Conservation (phyloP, 2,888 invertebrate genomes). For the Chesias legatella region DNA sequence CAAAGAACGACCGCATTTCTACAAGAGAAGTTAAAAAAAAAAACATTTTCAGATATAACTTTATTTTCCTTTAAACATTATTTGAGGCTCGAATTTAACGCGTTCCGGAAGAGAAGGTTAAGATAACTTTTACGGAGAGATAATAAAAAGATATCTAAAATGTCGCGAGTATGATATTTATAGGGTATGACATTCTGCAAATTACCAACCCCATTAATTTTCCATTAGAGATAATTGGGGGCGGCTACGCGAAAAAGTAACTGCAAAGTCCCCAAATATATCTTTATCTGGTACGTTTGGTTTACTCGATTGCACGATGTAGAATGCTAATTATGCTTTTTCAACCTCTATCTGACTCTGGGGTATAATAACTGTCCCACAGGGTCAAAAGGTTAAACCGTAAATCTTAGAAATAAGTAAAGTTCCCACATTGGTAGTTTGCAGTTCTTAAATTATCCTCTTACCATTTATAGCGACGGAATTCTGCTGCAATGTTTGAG, state of each 20-base stretch:
- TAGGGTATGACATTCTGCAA: constrained; percentile 70
- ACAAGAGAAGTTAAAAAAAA: no score
- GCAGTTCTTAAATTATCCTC: constrained; percentile 1
- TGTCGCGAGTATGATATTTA: constrained; percentile 63
- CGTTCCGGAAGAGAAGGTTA: constrained; percentile 18
- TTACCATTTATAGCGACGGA: no score
- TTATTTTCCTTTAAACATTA: constrained; percentile 2
- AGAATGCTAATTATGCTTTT: no score
- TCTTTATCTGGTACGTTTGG: constrained; percentile 22
- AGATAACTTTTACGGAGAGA: constrained; percentile 37
- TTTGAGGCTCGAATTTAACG: constrained; percentile 12
- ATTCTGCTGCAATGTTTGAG: no score
- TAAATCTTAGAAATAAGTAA: no score
- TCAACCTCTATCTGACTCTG: no score
- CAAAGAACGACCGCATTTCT: no score
- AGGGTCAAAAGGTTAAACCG: no score
- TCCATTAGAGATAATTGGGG: constrained; percentile 69
- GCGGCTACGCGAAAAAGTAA: constrained; percentile 26
- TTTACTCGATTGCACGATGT: constrained; percentile 5
- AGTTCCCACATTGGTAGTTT: not conserved
- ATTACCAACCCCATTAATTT: constrained; percentile 75
- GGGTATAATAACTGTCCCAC: no score
- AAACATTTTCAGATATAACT: no score
- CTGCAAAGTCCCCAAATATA: constrained; percentile 16
- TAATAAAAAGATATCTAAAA: constrained; percentile 49